Base-by-base conservation (phyloP, 2,113 vertebrate genomes). In the Dipodomys ordii region DNA sequence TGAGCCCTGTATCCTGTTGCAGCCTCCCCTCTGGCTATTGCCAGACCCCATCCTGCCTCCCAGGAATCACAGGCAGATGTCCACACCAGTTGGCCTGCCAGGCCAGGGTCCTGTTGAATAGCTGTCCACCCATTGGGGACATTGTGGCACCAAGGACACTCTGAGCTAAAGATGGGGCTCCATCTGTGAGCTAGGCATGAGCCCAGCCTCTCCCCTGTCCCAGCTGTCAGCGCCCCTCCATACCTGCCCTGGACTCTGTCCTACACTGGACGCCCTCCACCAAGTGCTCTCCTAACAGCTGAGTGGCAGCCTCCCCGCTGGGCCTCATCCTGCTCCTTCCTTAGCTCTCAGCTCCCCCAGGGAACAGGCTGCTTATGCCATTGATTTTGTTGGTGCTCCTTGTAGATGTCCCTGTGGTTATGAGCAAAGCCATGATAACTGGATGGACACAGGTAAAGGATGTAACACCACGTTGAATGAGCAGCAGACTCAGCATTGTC, bases 171-270 rank as follows among this genome's bases (percentile, higher is more conserved):
- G 9, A 1, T 0, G 25, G 28, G 28, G 2, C 0, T 32, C 0
- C 18, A 11, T 11, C 1, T 2, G 2, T 6, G 67, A 67, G 8
- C 1, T 2, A 9, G 25, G 53, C 3, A 0, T 2, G 10, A 3
- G 27, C 46, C 44, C 35, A 18, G 27, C 22, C 39, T 64, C 53
- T 57, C 23, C 57, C 25, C 2, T 4, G 10, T 9, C 22, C n/a
- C 39, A 1, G 6, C 20, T 60, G 39, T 16, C 53, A 9, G 81
- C 62, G 5, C 46, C 13, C 15, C 76, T 19, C 44, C 16, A 22
- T 18, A 27, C 27, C 74, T 81, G 27, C 6, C 30, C 2, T 1
- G 3, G 5, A 77, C 28, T 20, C 6, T 25, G 22, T 7, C 9
- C 23, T 44, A 39, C 23, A 2, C 16, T 44, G 23, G 77, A 4